phyloP scores from a whole-genome alignment of 1,140 invertebrate species.

The Pectinophora gossypiella region DNA sequence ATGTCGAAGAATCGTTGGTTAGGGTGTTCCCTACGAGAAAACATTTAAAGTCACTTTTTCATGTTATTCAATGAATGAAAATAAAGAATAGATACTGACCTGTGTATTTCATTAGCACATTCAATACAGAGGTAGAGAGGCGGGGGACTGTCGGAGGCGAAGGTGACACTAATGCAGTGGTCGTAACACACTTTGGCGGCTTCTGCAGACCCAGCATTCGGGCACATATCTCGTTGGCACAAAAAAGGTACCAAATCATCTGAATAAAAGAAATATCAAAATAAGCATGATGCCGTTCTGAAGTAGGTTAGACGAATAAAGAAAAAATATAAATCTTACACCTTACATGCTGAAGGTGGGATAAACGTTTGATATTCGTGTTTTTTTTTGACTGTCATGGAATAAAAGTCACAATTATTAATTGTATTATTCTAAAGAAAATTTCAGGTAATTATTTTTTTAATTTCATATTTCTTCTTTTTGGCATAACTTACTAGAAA shows the following conservation, averaged over 20 bases:
- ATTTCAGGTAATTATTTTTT: too few relatives aligned
- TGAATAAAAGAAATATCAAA: slow-evolving; percentile 23
- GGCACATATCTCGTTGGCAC: slow-evolving; percentile 91
- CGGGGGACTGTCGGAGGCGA: slow-evolving; percentile 90
- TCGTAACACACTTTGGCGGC: slow-evolving; percentile 95
- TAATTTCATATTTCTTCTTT: too few relatives aligned
- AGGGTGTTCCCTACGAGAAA: slow-evolving; percentile 80
- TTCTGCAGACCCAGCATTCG: slow-evolving; percentile 88
- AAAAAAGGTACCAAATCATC: slow-evolving; percentile 85
- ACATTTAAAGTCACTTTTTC: not conserved
- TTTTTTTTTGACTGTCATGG: too few relatives aligned
- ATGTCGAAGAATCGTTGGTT: slow-evolving; percentile 94
- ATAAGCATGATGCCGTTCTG: not conserved
- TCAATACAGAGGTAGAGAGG: slow-evolving; percentile 97
- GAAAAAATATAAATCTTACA: too few relatives aligned
- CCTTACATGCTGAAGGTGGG: too few relatives aligned
- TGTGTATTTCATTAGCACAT: slow-evolving; percentile 93
- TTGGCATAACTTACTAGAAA: slow-evolving; percentile 82
- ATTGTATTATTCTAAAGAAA: too few relatives aligned
- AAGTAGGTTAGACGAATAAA: too few relatives aligned
- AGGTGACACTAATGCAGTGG: slow-evolving; percentile 89
- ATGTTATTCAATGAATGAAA: too few relatives aligned
- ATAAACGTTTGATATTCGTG: too few relatives aligned
- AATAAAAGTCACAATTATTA: too few relatives aligned
- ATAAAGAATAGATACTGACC: slow-evolving; percentile 30